Conservation (phyloP, 2,888 invertebrate species). For the Athalia cordata region DNA sequence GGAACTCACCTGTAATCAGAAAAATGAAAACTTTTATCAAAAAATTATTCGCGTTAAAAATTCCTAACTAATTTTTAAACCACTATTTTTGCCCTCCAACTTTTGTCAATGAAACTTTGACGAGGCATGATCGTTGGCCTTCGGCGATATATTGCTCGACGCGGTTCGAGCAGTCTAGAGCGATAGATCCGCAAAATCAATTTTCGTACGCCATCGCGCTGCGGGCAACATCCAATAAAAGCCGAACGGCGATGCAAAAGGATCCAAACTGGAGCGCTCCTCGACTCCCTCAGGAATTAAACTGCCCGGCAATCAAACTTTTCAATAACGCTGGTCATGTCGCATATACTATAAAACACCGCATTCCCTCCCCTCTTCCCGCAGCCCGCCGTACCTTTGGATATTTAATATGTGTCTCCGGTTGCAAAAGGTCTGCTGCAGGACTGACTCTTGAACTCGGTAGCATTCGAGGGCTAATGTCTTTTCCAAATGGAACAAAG, state of each 20-base stretch:
- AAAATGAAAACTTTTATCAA: too few species aligned
- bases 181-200: conserved; percentile 56
- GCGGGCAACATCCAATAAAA: conserved; percentile 25
- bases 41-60: too few species aligned
- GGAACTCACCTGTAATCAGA: too few species aligned
- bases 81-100: too few species aligned
- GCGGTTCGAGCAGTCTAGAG: background rate
- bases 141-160: background rate
- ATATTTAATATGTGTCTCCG: conserved; percentile 50
- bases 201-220: conserved; percentile 52
- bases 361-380: background rate
- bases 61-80: too few species aligned
- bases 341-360: conserved; percentile 53
- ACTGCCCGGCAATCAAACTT: conserved; percentile 57
- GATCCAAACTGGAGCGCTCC: conserved; percentile 28
- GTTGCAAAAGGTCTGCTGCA: conserved; percentile 13
- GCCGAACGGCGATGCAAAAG: conserved; percentile 11
- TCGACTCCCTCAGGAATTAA: conserved; percentile 52
- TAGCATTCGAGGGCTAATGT: conserved; percentile 18
- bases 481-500: background rate
- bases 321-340: conserved; percentile 57
- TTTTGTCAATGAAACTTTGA: background rate
- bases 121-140: conserved; percentile 1
- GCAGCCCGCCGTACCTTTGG: conserved; percentile 21
- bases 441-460: background rate